Base-by-base conservation (phyloP, 2,113 vertebrate species). In the Triplophysa dalaica region DNA sequence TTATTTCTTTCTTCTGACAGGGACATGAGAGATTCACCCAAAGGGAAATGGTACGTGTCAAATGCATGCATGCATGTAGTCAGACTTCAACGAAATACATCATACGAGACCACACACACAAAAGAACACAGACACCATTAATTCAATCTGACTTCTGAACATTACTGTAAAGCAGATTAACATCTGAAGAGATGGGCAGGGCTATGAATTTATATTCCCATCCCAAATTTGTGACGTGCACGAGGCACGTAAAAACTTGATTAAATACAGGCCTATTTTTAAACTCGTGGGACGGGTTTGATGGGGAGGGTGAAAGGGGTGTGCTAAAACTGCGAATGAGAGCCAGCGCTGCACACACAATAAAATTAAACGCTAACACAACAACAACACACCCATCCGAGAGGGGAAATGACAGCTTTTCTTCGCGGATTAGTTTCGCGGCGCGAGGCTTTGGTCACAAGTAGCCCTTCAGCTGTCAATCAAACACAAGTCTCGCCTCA, bases 211-310 rank as follows among this genome's bases (percentile, higher is more conserved):
- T 13, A 29, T 29, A 14, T 75, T 29, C 22, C 58, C 41, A 75
- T 74, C 70, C 38, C 29, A 75, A 24, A 75, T 48, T 60, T 48
- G 41, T 75, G 73, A 75, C 72, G 72, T 63, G 10, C 58, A 26
- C 3, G 22, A 75, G 60, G 48, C 73, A 14, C 73, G 58, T 48
- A 75, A 75, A 63, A 75, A 75, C 73, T 48, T 75, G 73, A 63
- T 75, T 56, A 75, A 75, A 75, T 29, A 50, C 21, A 75, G 73
- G 73, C 73, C 73, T 75, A 75, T 75, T 75, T 75, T 63, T 75
- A 75, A 63, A 75, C 73, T 63, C 21, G 73, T 62, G 73, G 58
- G 58, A 75, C 73, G 58, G 41, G 73, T 75, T 75, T 63, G 41
- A 75, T 29, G 22, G 9, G 58, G 56, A 43, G 72, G 72, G 54